Conservation (phyloP, 2,797 vertebrate species). For the Steatocranus sp. region DNA sequence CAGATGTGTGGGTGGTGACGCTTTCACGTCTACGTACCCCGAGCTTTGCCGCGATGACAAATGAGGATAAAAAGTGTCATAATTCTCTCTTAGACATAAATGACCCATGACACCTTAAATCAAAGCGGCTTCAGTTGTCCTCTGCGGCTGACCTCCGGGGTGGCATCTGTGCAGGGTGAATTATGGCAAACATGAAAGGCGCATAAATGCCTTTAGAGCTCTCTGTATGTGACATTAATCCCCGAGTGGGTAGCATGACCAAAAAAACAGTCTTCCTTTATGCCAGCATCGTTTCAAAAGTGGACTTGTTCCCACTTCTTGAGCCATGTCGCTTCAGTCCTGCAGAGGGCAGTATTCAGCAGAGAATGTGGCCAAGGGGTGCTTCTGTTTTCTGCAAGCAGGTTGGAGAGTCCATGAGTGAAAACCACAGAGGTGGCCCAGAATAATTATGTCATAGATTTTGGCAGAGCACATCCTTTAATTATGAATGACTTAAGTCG, state of each 20-base stretch:
- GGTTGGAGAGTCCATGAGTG: not conserved
- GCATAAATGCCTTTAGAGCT: constrained; percentile 16
- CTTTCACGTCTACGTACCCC: constrained; percentile 38
- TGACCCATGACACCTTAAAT: constrained; percentile 37
- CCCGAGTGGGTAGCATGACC: constrained; percentile 25
- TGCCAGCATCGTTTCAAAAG: constrained; percentile 8
- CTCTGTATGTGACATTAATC: constrained; percentile 23
- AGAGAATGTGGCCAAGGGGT: constrained; percentile 19
- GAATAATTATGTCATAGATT: not conserved
- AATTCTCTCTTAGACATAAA: constrained; percentile 49
- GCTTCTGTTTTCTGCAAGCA: not conserved
- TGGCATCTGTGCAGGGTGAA: constrained; percentile 22
- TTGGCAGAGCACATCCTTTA: not conserved
- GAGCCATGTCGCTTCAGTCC: not conserved
- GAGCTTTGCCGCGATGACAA: constrained; percentile 47
- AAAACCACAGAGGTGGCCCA: constrained; percentile 8
- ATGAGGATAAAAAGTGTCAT: constrained; percentile 53
- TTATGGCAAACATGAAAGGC: constrained; percentile 47
- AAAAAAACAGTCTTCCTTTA: constrained; percentile 31
- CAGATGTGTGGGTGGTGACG: constrained; percentile 43
- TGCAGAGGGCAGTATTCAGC: constrained; percentile 62
- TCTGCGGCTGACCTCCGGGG: constrained; percentile 43
- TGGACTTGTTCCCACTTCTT: not conserved
- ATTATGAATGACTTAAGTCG: constrained; percentile 30
- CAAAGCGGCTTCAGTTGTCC: constrained; percentile 48